Evolutionary conservation across 2,113 vertebrate species (phyloP).

Genomic region (Sclerurus mexicanus): DNA sequence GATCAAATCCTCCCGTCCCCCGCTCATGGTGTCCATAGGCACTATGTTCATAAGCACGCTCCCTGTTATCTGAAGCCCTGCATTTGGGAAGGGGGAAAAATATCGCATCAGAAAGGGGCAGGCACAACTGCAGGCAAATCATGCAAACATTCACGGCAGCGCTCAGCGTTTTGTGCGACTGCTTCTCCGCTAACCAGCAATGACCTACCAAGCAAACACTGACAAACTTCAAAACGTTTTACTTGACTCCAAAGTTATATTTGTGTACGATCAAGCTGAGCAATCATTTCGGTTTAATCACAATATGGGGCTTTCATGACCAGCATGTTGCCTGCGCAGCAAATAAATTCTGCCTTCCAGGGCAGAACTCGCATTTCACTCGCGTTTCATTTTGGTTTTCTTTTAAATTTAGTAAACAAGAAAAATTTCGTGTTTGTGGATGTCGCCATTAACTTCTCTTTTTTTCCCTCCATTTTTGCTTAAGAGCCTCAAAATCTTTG

Average conservation of each 20-base stretch:
- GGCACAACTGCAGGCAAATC: slow-evolving; percentile 57
- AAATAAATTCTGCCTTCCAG: background rate
- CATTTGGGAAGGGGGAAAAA: slow-evolving; percentile 79
- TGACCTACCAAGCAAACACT: slow-evolving; percentile 61
- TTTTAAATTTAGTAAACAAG: background rate
- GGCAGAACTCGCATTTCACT: background rate
- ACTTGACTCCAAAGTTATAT: slow-evolving; percentile 35
- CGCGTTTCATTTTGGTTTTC: background rate
- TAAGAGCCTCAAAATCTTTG: background rate
- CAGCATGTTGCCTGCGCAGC: background rate
- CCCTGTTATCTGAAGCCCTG: slow-evolving; percentile 96
- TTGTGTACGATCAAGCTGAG: background rate
- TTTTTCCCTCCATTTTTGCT: background rate
- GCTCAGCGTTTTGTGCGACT: slow-evolving; percentile 14
- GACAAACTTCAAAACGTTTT: slow-evolving; percentile 51
- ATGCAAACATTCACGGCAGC: slow-evolving; percentile 75
- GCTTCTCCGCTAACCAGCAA: slow-evolving; percentile 54
- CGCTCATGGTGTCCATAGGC: slow-evolving; percentile 99
- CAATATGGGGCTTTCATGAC: slow-evolving; percentile 65
- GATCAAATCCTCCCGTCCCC: slow-evolving; percentile 91
- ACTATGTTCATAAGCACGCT: slow-evolving; percentile 97
- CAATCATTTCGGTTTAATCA: slow-evolving; percentile 39
- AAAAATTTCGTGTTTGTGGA: background rate
- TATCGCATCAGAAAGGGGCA: slow-evolving; percentile 60
- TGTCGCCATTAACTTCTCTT: background rate